Evolutionary conservation across 2,888 invertebrate genomes (phyloP).

Genomic region (Osmoderma eremita): DNA sequence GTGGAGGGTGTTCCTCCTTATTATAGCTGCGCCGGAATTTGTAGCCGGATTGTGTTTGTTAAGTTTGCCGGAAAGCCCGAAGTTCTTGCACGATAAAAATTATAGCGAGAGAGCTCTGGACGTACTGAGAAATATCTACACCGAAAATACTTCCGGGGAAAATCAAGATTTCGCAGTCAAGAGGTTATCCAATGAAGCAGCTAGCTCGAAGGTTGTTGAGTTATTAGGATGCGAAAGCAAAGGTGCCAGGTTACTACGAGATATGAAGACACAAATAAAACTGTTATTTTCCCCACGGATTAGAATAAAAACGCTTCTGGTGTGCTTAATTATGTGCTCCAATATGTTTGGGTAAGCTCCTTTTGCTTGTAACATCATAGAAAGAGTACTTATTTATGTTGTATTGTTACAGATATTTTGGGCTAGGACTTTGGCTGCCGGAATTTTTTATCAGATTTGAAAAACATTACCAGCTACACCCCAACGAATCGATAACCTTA

Average conservation of each 20-base stretch:
- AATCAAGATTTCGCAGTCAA: slow-evolving; percentile 65
- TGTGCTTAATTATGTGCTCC: slow-evolving; percentile 72
- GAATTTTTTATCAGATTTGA: slow-evolving; percentile 74
- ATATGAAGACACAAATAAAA: slow-evolving; percentile 69
- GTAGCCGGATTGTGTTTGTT: slow-evolving; percentile 69
- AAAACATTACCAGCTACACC: slow-evolving; percentile 60
- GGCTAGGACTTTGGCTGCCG: slow-evolving; percentile 80
- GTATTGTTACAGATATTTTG: slow-evolving; percentile 70
- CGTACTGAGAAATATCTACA: slow-evolving; percentile 71
- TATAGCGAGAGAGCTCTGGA: slow-evolving; percentile 69
- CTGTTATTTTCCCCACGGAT: slow-evolving; percentile 69
- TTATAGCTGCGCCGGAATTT: slow-evolving; percentile 73
- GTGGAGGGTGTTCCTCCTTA: slow-evolving; percentile 78
- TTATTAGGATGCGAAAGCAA: slow-evolving; percentile 42
- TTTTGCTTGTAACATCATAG: slow-evolving; percentile 16
- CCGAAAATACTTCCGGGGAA: slow-evolving; percentile 65
- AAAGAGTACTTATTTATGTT: no score
- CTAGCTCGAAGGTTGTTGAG: background rate
- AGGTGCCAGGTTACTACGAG: slow-evolving; percentile 62
- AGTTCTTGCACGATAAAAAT: slow-evolving; percentile 75
- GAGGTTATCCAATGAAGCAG: slow-evolving; percentile 44
- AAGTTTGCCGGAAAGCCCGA: slow-evolving; percentile 81
- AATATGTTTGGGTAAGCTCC: slow-evolving; percentile 74
- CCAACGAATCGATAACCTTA: slow-evolving; percentile 65
- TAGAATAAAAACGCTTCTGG: slow-evolving; percentile 67